These are phyloP conservation scores for Nansenia antarctica DNA, from an alignment of 2,113 vertebrate species.

Conservation along the genomic window DNA sequence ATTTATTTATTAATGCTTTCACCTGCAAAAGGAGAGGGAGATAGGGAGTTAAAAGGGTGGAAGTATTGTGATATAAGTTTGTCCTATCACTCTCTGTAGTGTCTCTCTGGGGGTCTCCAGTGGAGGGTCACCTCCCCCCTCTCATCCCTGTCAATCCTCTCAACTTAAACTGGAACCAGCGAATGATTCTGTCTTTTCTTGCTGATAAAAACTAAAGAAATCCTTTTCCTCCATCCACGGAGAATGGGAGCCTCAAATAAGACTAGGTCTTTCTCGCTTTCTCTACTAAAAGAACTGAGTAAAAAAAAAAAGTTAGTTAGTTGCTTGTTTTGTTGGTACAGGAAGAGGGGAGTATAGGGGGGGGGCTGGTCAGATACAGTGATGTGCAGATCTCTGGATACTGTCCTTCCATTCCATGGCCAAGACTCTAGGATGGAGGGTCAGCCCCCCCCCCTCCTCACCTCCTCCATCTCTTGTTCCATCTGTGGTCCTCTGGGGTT, in stretches of 20 bases:
- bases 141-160: background rate
- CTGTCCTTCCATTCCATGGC: background rate
- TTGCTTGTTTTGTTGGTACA: background rate
- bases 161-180: background rate
- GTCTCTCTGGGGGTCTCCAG: background rate
- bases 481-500: background rate
- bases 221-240: conserved; percentile 2
- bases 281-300: conserved; percentile 6
- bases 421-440: background rate
- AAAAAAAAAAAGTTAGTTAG: background rate
- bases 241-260: background rate
- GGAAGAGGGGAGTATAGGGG: background rate
- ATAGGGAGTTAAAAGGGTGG: conserved; percentile 34
- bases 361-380: background rate
- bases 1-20: conserved; percentile 64
- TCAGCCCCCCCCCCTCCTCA: conserved; percentile 27
- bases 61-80: conserved; percentile 56
- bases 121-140: no score
- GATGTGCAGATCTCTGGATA: background rate
- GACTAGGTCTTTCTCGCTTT: background rate
- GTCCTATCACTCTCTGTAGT: background rate
- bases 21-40: conserved; percentile 61
- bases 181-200: background rate
- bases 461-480: background rate
- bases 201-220: background rate